These are phyloP conservation scores for Hemiscyllium ocellatum DNA, from an alignment of 2,113 vertebrate species.

Conservation along the genomic window DNA sequence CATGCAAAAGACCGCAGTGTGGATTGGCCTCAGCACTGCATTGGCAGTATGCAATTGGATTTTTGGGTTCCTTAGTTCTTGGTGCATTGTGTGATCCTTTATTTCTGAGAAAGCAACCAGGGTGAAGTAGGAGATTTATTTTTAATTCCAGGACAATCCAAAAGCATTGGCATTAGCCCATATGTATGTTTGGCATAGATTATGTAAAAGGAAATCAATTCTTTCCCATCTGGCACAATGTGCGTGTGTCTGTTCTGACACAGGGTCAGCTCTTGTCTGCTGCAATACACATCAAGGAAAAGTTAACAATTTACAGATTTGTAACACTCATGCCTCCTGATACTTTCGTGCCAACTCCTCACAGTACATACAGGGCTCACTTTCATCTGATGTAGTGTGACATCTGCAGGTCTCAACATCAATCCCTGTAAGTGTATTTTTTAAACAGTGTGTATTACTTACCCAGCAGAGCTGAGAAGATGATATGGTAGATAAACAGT, in stretches of 20 bases:
- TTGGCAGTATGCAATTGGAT: neutral
- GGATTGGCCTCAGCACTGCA: neutral
- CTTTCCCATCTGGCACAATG: neutral
- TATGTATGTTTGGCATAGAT: neutral
- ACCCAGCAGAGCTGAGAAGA: conserved; percentile 7
- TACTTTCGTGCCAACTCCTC: neutral
- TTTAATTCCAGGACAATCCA: neutral
- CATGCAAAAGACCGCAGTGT: neutral
- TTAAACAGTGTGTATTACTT: neutral
- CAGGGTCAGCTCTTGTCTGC: neutral
- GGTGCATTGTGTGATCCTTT: too few relatives aligned
- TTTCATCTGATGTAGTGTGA: neutral
- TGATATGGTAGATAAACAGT: neutral
- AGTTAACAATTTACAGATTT: neutral
- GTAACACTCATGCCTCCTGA: neutral
- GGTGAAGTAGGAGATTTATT: neutral
- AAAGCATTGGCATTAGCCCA: neutral
- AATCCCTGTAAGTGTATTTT: neutral
- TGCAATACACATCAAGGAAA: neutral
- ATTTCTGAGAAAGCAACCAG: neutral
- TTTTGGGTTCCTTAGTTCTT: neutral
- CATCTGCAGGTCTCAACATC: neutral
- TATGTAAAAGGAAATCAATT: neutral
- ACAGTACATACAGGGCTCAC: neutral
- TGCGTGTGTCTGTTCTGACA: neutral